These are phyloP conservation scores for Porites evermanni DNA, from an alignment of 92 coral and sea anemone species.

Conservation along the genomic window DNA sequence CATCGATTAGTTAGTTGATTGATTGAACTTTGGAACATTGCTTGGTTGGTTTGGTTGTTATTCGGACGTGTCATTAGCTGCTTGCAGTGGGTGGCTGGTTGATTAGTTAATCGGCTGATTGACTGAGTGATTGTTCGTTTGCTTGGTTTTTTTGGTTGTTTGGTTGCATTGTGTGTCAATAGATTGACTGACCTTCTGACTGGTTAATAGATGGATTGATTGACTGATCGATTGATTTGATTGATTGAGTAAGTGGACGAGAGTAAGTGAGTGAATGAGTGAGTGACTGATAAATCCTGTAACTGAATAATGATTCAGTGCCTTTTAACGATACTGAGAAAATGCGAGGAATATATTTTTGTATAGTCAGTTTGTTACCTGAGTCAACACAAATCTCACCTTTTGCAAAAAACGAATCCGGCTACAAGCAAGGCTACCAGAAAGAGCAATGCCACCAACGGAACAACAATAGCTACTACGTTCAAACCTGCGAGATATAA, in stretches of 20 bases:
- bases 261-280: no score
- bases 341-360: no score
- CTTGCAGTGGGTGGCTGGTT: not conserved
- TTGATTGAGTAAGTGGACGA: no score
- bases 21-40: no score
- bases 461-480: constrained; percentile 6
- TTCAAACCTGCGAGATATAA: not conserved
- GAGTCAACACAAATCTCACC: not conserved
- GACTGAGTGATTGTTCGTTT: not conserved
- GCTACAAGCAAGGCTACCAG: not conserved
- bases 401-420: not conserved
- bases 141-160: not conserved
- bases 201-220: not conserved
- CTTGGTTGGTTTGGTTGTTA: not conserved
- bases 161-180: not conserved
- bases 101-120: not conserved
- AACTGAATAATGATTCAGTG: no score
- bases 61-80: no score
- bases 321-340: no score
- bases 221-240: not conserved
- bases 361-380: not conserved
- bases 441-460: not conserved
- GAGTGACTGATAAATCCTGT: no score
- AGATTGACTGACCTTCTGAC: not conserved
- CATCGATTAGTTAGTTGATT: no score